phyloP scores from a whole-genome alignment of 2,888 invertebrate species.

The Aspidiotus destructor region DNA sequence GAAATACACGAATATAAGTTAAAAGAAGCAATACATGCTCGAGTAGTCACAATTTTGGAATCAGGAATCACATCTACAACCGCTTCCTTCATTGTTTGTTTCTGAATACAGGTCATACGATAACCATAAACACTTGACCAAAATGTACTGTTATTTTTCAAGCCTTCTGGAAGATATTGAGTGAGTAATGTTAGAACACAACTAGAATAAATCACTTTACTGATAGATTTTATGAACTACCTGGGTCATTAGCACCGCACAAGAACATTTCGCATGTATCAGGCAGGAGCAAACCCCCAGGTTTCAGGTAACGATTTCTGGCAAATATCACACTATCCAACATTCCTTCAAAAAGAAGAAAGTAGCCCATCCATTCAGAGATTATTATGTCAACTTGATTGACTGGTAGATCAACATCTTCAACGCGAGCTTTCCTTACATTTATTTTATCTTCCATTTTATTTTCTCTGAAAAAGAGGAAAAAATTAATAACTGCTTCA shows the following conservation, averaged over 20 bases:
- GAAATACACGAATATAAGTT: conserved; percentile 62
- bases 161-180: conserved; percentile 48
- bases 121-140: conserved; percentile 93
- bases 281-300: conserved; percentile 69
- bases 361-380: conserved; percentile 99
- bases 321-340: conserved; percentile 85
- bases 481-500: not conserved
- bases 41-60: conserved; percentile 56
- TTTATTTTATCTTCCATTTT: conserved; percentile 60
- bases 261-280: conserved; percentile 74
- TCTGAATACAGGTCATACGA: conserved; percentile 84
- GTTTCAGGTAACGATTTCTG: conserved; percentile 66
- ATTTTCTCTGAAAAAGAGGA: conserved; percentile 54
- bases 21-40: conserved; percentile 57
- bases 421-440: conserved; percentile 74
- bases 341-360: conserved; percentile 93
- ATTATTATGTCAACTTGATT: conserved; percentile 83
- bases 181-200: not conserved
- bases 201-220: not conserved
- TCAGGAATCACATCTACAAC: conserved; percentile 57
- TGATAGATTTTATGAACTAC: conserved; percentile 40
- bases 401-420: conserved; percentile 65
- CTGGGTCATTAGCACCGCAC: conserved; percentile 64
- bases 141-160: conserved; percentile 63
- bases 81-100: conserved; percentile 70